Base-by-base conservation (phyloP, 1,140 invertebrate genomes). In the Copidosoma floridanum region DNA sequence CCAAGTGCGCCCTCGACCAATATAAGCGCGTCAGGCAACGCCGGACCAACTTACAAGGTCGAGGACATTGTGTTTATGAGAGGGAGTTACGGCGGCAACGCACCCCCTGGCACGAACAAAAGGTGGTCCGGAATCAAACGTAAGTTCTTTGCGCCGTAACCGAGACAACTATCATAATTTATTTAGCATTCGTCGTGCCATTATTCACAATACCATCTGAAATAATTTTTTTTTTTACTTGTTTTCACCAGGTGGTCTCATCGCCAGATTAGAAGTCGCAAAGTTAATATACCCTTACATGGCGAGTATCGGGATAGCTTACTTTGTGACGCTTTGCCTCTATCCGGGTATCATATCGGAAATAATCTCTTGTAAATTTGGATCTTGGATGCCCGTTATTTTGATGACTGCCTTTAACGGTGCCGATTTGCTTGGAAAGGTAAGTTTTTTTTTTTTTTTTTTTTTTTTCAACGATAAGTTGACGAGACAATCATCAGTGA, bases 341-440 rank as follows among this genome's bases (percentile, higher is more conserved):
- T 96, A 95, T 70, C 93, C 93, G 3, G 93, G 93, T 24, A 93
- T 96, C 23, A 86, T 92, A 56, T 92, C 92, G 0, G 92, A 95
- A 77, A 89, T 96, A 29, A 83, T 87, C 32, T 94, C 90, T 29
- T 95, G 92, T 68, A 84, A 83, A 20, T 86, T 93, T 23, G 85
- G 86, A 7, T 87, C 87, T 2, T 95, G 93, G 93, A 94, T 95
- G 91, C 93, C 93, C 0, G 91, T 95, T 2, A 82, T 95, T 14
- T 79, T 96, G 26, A 95, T 96, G 91, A 88, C 92, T 8, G 82
- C 88, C 1, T 95, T 95, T 68, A 95, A 95, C 70, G 82, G 88
- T 1, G 88, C 89, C 43, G 93, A 95, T 80, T 85, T 95, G 7
- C 80, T 93, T 57, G 93, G 92, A 66, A 94, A 94, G 81, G 89